Base-by-base conservation (phyloP, 2,888 invertebrate species). In the Criorhina ranunculi region DNA sequence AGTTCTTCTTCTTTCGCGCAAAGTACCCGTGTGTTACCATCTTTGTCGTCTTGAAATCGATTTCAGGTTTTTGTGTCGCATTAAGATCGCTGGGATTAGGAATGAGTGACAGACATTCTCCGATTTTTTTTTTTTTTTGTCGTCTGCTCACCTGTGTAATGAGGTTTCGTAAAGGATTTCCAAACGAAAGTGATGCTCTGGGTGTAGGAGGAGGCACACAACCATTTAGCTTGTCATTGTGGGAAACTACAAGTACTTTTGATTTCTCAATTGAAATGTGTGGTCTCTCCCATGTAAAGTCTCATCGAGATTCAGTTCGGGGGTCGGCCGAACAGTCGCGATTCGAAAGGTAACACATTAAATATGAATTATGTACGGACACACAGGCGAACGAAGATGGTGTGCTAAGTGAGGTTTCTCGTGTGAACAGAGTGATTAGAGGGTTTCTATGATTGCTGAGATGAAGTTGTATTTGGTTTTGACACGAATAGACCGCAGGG, bases 11-110 rank as follows among this genome's bases (percentile, higher is more conserved):
- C 75, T 66, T 40, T 57, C 31, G 73, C 64, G 31, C 7, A 37
- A 33, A 57, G 49, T 37, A 37, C 46, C 2, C 15, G 17, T 9
- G 31, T 53, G 5, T 31, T 5, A 29, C 59, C 57, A 49, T 59
- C 49, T 76, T 59, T 44, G 55, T 66, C 57, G 35, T 75, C 66
- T 64, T 17, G 66, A 66, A 57, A 66, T 67, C 40, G 57, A 44
- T 59, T 75, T 76, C 75, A 76, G 75, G 66, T 76, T 76, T 66
- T 66, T 66, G 7, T 55, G 55, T 66, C 57, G 66, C 57, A 70
- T 46, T 44, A 46, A 69, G 12, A 17, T 57, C 72, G 51, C 33
- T 8, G 17, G 15, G 31, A 55, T 72, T 72, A 60, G 60, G 33
- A 33, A 12, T 4, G 3, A 33, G 1, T 11, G 5, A 19, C 46